These are phyloP conservation scores for Sweltsa coloradensis DNA, from an alignment of 1,140 invertebrate species.

Conservation along the genomic window DNA sequence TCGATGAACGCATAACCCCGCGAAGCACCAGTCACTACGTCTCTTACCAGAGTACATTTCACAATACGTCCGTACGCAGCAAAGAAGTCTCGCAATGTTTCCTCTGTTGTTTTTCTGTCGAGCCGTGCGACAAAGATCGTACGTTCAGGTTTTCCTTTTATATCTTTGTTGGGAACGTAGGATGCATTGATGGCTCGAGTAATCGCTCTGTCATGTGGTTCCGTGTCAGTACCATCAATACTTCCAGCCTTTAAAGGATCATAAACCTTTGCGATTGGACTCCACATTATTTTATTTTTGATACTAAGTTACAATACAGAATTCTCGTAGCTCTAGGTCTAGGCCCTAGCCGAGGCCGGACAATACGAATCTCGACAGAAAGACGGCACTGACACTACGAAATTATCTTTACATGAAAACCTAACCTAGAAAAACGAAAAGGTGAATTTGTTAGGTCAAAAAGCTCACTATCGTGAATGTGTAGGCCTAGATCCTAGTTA, in stretches of 20 bases:
- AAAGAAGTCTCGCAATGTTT: slow-evolving; percentile 42
- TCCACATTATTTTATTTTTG: too few relatives aligned
- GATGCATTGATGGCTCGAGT: slow-evolving; percentile 54
- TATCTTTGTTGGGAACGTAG: slow-evolving; percentile 51
- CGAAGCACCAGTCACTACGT: slow-evolving; percentile 71
- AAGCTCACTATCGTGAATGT: too few relatives aligned
- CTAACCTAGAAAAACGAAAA: too few relatives aligned
- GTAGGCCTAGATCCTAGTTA: too few relatives aligned
- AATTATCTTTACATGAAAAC: too few relatives aligned
- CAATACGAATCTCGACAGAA: too few relatives aligned
- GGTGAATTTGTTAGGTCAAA: too few relatives aligned
- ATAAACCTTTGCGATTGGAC: slow-evolving; percentile 39
- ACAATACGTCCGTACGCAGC: slow-evolving; percentile 51
- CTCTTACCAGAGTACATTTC: slow-evolving; percentile 54
- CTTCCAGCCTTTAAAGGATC: slow-evolving; percentile 62
- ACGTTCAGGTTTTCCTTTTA: slow-evolving; percentile 52
- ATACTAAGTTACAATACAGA: too few relatives aligned
- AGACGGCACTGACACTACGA: too few relatives aligned
- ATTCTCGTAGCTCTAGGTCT: too few relatives aligned
- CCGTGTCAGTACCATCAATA: slow-evolving; percentile 72
- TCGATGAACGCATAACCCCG: slow-evolving; percentile 80
- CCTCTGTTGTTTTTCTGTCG: slow-evolving; percentile 51
- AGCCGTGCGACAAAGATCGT: slow-evolving; percentile 73
- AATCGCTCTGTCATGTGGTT: slow-evolving; percentile 70
- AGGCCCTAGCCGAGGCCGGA: too few relatives aligned